Conservation (phyloP, 2,888 invertebrate genomes). For the Dusona sp. region DNA sequence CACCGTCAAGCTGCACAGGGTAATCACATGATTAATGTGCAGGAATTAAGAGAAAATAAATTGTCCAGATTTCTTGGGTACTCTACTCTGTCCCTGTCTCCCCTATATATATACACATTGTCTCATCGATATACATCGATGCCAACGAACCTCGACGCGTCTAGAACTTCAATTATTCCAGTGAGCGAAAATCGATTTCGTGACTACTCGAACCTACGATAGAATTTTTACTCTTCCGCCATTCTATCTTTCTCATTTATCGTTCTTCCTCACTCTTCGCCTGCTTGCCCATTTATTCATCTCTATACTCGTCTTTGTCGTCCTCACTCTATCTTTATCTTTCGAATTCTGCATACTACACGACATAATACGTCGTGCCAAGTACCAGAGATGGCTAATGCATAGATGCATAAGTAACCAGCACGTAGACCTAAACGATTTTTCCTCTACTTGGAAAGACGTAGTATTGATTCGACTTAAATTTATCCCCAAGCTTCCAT, state of each 20-base stretch:
- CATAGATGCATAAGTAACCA: constrained; percentile 58
- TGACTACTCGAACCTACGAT: constrained; percentile 40
- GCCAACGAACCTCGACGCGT: constrained; percentile 67
- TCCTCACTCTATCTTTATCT: background rate
- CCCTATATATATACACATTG: background rate
- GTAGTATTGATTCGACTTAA: constrained; percentile 66
- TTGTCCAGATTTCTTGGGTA: background rate
- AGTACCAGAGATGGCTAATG: constrained; percentile 52
- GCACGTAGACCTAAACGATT: constrained; percentile 46
- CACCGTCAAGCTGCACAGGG: background rate
- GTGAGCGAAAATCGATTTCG: constrained; percentile 65
- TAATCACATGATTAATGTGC: background rate
- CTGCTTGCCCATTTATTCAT: constrained; percentile 15
- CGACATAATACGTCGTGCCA: constrained; percentile 47
- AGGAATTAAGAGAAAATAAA: background rate
- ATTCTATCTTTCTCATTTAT: constrained; percentile 21
- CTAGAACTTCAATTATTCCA: constrained; percentile 69
- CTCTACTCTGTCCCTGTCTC: background rate
- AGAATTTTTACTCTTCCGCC: constrained; percentile 22
- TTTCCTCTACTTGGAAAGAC: constrained; percentile 11
- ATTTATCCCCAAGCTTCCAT: constrained; percentile 59
- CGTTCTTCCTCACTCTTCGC: constrained; percentile 2
- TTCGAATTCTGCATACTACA: constrained; percentile 37
- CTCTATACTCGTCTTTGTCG: constrained; percentile 6
- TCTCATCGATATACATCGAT: constrained; percentile 58